A percentile compares a stretch with the other conserved stretches of the same genome.
Conservation (phyloP, 2,797 vertebrate genomes). For the Phataginus tricuspis region DNA sequence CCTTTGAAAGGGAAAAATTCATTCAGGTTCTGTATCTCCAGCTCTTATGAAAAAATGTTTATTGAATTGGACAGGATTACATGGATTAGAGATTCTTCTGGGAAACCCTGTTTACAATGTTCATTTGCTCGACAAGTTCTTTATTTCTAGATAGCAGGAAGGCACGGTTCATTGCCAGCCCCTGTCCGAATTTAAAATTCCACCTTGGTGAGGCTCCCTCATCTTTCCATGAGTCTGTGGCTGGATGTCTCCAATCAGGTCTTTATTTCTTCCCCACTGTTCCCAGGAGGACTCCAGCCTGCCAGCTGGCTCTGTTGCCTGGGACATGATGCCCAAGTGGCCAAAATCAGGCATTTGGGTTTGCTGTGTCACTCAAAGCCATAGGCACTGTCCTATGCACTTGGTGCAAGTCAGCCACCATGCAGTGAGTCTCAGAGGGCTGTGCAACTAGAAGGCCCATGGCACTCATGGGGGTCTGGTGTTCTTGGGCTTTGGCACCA, state of each 20-base stretch:
- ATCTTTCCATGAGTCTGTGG: background rate
- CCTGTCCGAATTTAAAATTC: background rate
- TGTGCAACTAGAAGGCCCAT: background rate
- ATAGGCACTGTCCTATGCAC: background rate
- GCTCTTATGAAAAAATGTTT: constrained; percentile 9
- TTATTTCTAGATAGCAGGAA: constrained; percentile 38
- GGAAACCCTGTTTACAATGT: constrained; percentile 15
- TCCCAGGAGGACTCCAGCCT: background rate
- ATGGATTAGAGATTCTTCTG: constrained; percentile 16
- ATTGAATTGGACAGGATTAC: constrained; percentile 21
- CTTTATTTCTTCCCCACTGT: background rate
- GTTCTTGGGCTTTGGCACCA: background rate
- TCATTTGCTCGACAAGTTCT: constrained; percentile 19
- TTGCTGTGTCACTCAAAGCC: background rate
- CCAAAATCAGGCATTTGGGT: background rate
- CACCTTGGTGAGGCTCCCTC: background rate
- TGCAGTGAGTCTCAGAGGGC: background rate
- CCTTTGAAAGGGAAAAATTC: constrained; percentile 21
- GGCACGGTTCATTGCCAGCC: background rate
- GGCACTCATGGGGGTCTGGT: no score
- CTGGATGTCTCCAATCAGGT: background rate
- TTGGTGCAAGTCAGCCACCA: background rate
- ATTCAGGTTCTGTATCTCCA: background rate
- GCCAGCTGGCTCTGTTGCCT: background rate
- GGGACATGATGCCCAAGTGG: accelerated